A percentile compares a stretch with the other conserved stretches of the same genome.
phyloP scores from a whole-genome alignment of 2,888 invertebrate species.

The Caenorhabditis macrosperma region DNA sequence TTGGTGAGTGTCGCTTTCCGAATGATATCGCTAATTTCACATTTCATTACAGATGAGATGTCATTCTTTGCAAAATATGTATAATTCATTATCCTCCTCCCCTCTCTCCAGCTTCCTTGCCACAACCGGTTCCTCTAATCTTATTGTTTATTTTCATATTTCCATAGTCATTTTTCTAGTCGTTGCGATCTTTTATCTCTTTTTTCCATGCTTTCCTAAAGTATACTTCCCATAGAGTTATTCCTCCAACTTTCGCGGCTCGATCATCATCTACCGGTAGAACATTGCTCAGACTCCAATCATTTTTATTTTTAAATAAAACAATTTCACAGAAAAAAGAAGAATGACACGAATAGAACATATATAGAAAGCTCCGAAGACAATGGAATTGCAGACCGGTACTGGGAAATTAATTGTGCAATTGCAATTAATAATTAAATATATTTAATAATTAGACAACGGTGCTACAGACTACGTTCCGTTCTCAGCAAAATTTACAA shows the following conservation, averaged over 20 bases:
- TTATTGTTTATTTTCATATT: slow-evolving; percentile 4
- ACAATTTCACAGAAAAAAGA: background rate
- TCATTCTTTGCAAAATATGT: slow-evolving; percentile 80
- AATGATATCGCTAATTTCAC: background rate
- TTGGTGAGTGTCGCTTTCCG: slow-evolving; percentile 69
- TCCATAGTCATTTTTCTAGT: slow-evolving; percentile 48
- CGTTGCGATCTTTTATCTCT: slow-evolving; percentile 31
- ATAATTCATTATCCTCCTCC: slow-evolving; percentile 56
- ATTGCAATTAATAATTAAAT: slow-evolving; percentile 12
- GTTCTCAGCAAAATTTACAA: slow-evolving; percentile 69
- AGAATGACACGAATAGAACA: slow-evolving; percentile 27
- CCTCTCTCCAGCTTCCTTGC: background rate
- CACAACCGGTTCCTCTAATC: background rate
- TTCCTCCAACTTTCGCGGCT: background rate
- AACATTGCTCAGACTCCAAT: background rate
- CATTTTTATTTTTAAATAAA: background rate
- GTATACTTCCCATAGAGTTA: background rate
- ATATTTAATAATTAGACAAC: slow-evolving; percentile 13
- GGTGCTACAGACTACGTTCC: too few species aligned
- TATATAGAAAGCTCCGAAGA: too few species aligned
- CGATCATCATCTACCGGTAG: slow-evolving; percentile 28
- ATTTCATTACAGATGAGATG: slow-evolving; percentile 75
- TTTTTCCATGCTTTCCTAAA: slow-evolving; percentile 25
- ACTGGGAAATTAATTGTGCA: background rate
- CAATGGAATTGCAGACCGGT: slow-evolving; percentile 32